Evolutionary conservation across 2,113 vertebrate genomes (phyloP).

Genomic region (Phasianus colchicus): DNA sequence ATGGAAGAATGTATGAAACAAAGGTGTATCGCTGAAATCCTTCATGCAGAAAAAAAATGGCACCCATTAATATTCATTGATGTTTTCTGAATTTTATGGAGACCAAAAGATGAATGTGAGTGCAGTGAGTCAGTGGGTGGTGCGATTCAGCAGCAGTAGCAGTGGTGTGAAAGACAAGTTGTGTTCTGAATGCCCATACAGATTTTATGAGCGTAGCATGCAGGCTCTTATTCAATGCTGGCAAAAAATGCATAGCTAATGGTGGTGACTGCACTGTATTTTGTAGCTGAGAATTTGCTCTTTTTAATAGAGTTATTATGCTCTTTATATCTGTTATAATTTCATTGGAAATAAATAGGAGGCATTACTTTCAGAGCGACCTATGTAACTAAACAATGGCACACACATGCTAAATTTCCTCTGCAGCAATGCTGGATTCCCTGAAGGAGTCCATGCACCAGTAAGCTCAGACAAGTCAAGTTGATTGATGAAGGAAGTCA

Average conservation of each 20-base stretch:
- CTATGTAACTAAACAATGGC: not conserved
- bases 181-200: not conserved
- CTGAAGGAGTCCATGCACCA: not conserved
- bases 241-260: not conserved
- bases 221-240: not conserved
- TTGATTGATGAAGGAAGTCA: not conserved
- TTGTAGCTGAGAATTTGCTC: not conserved
- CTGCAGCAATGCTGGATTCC: not conserved
- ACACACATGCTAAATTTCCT: not conserved
- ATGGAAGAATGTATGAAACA: not conserved
- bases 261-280: not conserved
- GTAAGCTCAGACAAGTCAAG: not conserved
- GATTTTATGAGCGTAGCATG: not conserved
- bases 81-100: not conserved
- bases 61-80: not conserved
- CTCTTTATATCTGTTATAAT: not conserved
- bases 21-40: not conserved
- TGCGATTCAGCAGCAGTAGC: no score
- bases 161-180: no score
- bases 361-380: not conserved
- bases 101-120: not conserved
- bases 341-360: not conserved
- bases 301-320: not conserved
- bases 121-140: no score
- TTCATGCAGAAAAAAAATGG: not conserved